Conservation (phyloP, 2,888 invertebrate genomes). For the Ypsolopha scabrella region DNA sequence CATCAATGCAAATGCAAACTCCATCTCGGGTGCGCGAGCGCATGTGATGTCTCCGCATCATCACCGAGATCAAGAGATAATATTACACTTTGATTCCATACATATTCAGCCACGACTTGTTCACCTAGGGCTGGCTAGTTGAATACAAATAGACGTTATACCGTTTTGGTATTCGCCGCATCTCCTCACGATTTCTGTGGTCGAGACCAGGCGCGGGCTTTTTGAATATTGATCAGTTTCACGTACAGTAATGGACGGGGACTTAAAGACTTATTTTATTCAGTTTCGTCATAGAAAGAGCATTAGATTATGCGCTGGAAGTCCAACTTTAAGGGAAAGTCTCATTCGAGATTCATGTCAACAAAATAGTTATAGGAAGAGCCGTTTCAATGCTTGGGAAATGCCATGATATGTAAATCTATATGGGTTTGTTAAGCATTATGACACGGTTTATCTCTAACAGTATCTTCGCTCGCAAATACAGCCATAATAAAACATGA, state of each 20-base stretch:
- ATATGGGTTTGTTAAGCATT: too few relatives aligned
- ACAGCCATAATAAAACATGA: too few relatives aligned
- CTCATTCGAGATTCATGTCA: background rate
- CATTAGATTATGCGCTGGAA: background rate
- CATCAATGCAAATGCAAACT: too few relatives aligned
- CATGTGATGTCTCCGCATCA: background rate
- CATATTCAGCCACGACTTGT: constrained; percentile 33
- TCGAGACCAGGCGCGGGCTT: constrained; percentile 38
- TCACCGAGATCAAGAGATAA: constrained; percentile 13
- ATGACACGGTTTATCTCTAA: too few relatives aligned
- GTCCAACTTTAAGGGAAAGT: background rate
- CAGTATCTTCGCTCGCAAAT: too few relatives aligned
- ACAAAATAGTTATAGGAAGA: background rate
- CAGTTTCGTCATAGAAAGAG: background rate
- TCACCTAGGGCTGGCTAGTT: constrained; percentile 31
- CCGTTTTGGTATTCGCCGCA: constrained; percentile 47
- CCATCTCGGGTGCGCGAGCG: background rate
- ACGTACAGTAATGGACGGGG: background rate
- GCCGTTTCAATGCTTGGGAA: too few relatives aligned
- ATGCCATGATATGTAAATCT: too few relatives aligned
- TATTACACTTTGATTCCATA: constrained; percentile 21
- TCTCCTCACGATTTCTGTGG: constrained; percentile 59
- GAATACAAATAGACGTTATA: constrained; percentile 45
- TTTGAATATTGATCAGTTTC: constrained; percentile 58
- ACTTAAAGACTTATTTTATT: background rate